Percentiles rank a stretch among this genome's conserved stretches.
Evolutionary conservation across 2,113 vertebrate species (phyloP).

Genomic region (Muntiacus muntjak): DNA sequence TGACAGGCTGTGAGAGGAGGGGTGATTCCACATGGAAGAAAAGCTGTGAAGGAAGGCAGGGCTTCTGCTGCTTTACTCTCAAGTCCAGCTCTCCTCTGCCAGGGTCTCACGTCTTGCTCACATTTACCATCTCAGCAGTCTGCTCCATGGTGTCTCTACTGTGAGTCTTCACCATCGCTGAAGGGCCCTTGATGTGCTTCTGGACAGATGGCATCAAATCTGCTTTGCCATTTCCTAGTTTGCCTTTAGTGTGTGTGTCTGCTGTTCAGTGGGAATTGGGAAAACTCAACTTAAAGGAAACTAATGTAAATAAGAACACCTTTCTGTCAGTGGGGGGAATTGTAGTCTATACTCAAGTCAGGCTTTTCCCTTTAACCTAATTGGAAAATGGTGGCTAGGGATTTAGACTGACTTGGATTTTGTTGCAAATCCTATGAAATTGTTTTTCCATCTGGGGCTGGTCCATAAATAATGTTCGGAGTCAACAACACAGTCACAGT

Average conservation of each 20-base stretch:
- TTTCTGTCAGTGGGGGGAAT: background rate
- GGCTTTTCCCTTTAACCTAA: background rate
- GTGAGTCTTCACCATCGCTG: rapidly evolving
- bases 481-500: background rate
- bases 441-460: background rate
- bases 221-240: rapidly evolving
- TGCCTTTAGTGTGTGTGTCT: background rate
- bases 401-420: background rate
- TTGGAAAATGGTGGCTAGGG: background rate
- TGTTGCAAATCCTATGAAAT: background rate
- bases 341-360: background rate
- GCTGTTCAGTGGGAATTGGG: background rate
- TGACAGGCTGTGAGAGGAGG: background rate
- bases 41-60: background rate
- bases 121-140: background rate
- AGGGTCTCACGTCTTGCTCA: background rate
- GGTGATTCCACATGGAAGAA: background rate
- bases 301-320: rapidly evolving
- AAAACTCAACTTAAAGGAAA: background rate
- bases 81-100: background rate
- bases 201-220: rapidly evolving
- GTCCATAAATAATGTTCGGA: background rate
- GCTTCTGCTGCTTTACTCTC: rapidly evolving
- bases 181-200: background rate
- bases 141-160: background rate